Conservation (phyloP, 2,888 invertebrate species). For the Stenodera caucasica region DNA sequence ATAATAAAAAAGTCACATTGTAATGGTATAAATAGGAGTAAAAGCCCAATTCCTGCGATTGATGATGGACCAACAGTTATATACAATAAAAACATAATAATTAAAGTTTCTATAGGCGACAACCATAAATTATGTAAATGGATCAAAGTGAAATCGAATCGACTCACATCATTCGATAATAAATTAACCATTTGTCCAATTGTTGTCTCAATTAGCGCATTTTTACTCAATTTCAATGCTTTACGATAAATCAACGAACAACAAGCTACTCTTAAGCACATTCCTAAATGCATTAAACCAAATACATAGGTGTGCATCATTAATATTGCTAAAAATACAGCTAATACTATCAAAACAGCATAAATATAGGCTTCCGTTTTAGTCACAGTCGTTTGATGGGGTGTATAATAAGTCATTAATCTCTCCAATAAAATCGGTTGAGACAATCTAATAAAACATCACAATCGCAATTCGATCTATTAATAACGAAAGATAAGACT, state of each 20-base stretch:
- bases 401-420: slow-evolving; percentile 65
- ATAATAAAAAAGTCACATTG: slow-evolving; percentile 52
- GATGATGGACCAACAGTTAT: slow-evolving; percentile 63
- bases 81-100: slow-evolving; percentile 76
- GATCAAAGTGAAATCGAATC: slow-evolving; percentile 80
- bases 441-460: slow-evolving; percentile 42
- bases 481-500: background rate
- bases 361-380: slow-evolving; percentile 72
- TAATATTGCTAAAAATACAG: slow-evolving; percentile 70
- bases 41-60: slow-evolving; percentile 61
- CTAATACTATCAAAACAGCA: slow-evolving; percentile 73
- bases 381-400: slow-evolving; percentile 50
- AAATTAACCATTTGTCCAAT: slow-evolving; percentile 81
- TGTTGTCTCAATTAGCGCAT: slow-evolving; percentile 75
- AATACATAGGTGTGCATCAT: slow-evolving; percentile 84
- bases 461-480: background rate
- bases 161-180: slow-evolving; percentile 93
- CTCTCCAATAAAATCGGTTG: slow-evolving; percentile 64
- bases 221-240: slow-evolving; percentile 59
- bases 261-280: slow-evolving; percentile 82
- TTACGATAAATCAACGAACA: slow-evolving; percentile 87
- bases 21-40: slow-evolving; percentile 58
- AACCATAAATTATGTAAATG: slow-evolving; percentile 83
- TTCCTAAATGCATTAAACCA: slow-evolving; percentile 80
- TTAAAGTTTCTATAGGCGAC: slow-evolving; percentile 76